Evolutionary conservation across 2,888 invertebrate genomes (phyloP).

Genomic region (Pterobdella sp.): DNA sequence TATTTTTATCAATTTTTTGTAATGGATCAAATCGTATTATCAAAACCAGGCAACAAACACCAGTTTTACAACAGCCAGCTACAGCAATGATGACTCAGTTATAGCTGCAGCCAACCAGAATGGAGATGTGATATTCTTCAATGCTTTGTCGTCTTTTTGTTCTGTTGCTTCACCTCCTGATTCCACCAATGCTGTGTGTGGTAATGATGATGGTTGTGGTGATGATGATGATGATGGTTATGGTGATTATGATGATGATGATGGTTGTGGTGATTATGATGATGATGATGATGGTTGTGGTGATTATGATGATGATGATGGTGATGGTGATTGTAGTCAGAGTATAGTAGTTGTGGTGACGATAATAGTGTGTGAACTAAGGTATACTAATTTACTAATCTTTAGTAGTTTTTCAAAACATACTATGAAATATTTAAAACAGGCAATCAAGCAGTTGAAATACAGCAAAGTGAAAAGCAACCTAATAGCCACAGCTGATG

Average conservation of each 20-base stretch:
- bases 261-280: no score
- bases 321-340: background rate
- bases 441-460: slow-evolving; percentile 47
- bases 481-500: slow-evolving; percentile 46
- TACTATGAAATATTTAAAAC: slow-evolving; percentile 9
- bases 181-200: background rate
- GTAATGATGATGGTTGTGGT: no score
- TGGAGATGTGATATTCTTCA: slow-evolving; percentile 49
- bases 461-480: slow-evolving; percentile 46
- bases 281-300: no score
- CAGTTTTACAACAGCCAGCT: slow-evolving; percentile 44
- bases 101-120: slow-evolving; percentile 47
- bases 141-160: slow-evolving; percentile 46
- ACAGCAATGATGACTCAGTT: slow-evolving; percentile 48
- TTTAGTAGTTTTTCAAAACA: background rate
- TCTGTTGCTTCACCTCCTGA: slow-evolving; percentile 39
- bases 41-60: slow-evolving; percentile 45
- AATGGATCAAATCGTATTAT: background rate
- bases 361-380: background rate
- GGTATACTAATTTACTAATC: no score
- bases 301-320: no score
- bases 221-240: no score
- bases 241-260: no score
- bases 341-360: background rate
- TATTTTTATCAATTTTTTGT: background rate